phyloP scores from a whole-genome alignment of 2,888 invertebrate genomes.

The Peribatodes rhomboidaria region DNA sequence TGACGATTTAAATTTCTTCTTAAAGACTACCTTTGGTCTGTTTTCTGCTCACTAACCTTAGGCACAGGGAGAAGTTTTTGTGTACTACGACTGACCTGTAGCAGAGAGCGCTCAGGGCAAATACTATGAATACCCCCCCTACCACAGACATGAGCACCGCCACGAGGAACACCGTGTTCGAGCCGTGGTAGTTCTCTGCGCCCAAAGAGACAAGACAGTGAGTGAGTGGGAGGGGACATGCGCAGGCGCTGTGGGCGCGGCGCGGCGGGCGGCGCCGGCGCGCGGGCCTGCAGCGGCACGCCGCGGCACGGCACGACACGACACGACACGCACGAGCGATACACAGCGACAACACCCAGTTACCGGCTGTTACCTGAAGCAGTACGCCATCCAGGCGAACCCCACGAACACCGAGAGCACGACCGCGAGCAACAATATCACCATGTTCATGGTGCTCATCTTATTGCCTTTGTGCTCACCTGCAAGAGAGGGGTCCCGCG shows the following conservation, averaged over 20 bases:
- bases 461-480: constrained; percentile 92
- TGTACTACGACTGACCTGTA: constrained; percentile 99
- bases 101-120: constrained; percentile 99
- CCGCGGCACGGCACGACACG: constrained; percentile 65
- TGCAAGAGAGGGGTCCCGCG: constrained; percentile 87
- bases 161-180: constrained; percentile 99
- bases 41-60: constrained; percentile 98
- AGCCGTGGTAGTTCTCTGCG: constrained; percentile 98
- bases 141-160: constrained; percentile 99
- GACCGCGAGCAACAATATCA: constrained; percentile 96
- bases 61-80: constrained; percentile 99
- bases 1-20: constrained; percentile 86
- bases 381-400: constrained; percentile 97
- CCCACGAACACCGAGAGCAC: constrained; percentile 98
- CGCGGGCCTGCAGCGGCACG: constrained; percentile 60
- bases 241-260: constrained; percentile 61
- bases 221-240: constrained; percentile 62
- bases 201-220: constrained; percentile 80
- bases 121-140: constrained; percentile 99
- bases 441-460: constrained; percentile 96
- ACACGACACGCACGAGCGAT: constrained; percentile 67
- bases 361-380: constrained; percentile 93
- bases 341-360: constrained; percentile 82
- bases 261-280: constrained; percentile 58
- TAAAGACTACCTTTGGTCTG: constrained; percentile 90